phyloP scores from a whole-genome alignment of 2,113 vertebrate species.

The Holacanthus passer region DNA sequence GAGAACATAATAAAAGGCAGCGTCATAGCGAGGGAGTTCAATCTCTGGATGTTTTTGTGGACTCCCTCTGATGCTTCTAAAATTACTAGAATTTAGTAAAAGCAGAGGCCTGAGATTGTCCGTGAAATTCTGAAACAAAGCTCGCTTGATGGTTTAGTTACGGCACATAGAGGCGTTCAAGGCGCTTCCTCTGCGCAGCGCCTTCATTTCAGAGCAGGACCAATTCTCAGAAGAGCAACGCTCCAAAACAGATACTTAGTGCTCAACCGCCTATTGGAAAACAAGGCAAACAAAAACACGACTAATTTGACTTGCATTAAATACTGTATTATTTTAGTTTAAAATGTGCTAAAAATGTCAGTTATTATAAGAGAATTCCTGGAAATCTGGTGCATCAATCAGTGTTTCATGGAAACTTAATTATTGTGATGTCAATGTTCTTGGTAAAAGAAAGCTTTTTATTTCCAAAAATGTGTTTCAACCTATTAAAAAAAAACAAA shows the following conservation, averaged over 20 bases:
- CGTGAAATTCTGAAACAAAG: conserved; percentile 38
- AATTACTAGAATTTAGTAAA: conserved; percentile 39
- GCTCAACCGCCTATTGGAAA: conserved; percentile 3
- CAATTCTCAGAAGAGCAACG: not conserved
- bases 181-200: not conserved
- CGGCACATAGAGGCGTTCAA: not conserved
- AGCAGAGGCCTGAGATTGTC: conserved; percentile 15
- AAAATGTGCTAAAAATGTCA: not conserved
- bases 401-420: conserved; percentile 2
- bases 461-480: not conserved
- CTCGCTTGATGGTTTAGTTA: conserved; percentile 5
- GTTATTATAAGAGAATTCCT: not conserved
- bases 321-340: not conserved
- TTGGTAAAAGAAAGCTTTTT: not conserved
- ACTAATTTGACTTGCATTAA: not conserved
- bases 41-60: conserved; percentile 9
- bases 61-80: conserved; percentile 5
- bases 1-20: conserved; percentile 32
- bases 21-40: not conserved
- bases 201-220: not conserved
- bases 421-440: not conserved
- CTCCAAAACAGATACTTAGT: conserved; percentile 10
- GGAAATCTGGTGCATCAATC: not conserved
- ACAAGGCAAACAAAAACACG: conserved; percentile 7
- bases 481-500: no score